These are phyloP conservation scores for Netelia virgata DNA, from an alignment of 2,888 invertebrate species.

Conservation along the genomic window DNA sequence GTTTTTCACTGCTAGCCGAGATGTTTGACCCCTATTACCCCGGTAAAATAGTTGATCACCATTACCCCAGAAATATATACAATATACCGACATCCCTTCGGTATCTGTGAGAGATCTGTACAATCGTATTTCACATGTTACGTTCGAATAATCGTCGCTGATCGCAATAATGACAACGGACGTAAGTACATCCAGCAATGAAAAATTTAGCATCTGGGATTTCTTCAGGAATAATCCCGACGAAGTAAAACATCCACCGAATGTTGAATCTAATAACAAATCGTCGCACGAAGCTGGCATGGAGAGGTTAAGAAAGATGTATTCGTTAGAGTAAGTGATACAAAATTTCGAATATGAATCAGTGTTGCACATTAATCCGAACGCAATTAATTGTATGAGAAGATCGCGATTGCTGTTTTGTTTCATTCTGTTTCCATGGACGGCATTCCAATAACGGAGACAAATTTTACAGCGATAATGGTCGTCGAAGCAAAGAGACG, in stretches of 20 bases:
- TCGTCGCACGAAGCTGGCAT: constrained; percentile 54
- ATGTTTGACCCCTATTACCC: neutral
- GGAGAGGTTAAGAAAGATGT: constrained; percentile 72
- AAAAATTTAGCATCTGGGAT: neutral
- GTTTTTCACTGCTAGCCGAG: neutral
- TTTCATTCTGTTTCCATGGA: constrained; percentile 41
- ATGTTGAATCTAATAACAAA: neutral
- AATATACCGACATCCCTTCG: no score
- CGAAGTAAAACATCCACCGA: neutral
- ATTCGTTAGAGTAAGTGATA: constrained; percentile 73
- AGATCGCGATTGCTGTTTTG: neutral
- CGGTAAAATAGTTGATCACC: neutral
- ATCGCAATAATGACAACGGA: neutral
- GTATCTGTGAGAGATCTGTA: neutral
- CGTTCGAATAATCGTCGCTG: neutral
- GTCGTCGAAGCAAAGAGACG: constrained; percentile 88
- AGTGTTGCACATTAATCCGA: neutral
- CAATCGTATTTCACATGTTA: neutral
- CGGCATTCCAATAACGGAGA: constrained; percentile 2
- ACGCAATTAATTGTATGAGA: neutral
- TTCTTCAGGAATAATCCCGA: neutral
- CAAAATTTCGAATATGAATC: neutral
- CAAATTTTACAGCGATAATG: constrained; percentile 87
- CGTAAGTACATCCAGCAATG: neutral
- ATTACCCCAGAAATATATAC: neutral